A percentile compares a stretch with the other conserved stretches of the same genome.
phyloP scores from a whole-genome alignment of 2,113 vertebrate genomes.

The Pterophyllum scalare region DNA sequence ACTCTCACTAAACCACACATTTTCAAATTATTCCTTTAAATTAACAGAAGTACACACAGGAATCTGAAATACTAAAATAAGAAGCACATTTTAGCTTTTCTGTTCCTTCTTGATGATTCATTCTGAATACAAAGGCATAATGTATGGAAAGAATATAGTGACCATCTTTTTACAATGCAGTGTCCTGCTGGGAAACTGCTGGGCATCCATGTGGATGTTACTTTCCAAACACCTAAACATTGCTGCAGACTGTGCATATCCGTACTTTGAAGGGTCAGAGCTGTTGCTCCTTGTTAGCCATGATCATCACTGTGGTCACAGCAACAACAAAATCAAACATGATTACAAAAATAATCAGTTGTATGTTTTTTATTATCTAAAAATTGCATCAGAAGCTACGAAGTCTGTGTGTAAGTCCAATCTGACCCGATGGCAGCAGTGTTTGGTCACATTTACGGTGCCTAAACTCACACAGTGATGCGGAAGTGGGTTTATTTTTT shows the following conservation, averaged over 20 bases:
- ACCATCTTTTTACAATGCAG: not conserved
- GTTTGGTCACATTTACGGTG: too few species aligned
- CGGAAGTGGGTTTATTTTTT: not conserved
- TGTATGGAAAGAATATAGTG: not conserved
- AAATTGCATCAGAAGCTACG: not conserved
- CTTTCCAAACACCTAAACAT: not conserved
- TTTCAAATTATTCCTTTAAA: not conserved
- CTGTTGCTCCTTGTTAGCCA: not conserved
- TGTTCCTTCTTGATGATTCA: not conserved
- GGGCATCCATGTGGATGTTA: not conserved
- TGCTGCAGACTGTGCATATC: rapidly evolving
- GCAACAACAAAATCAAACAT: not conserved
- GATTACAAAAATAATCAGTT: not conserved
- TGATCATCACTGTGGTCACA: not conserved
- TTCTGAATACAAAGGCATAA: not conserved
- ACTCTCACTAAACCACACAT: not conserved
- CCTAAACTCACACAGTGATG: not conserved
- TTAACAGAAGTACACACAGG: not conserved
- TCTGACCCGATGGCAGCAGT: not conserved
- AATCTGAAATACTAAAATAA: not conserved
- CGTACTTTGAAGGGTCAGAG: not conserved
- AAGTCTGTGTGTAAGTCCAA: not conserved
- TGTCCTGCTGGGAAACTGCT: too few species aligned
- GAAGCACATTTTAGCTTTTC: not conserved
- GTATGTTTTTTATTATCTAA: not conserved